phyloP scores from a whole-genome alignment of 2,113 vertebrate species.

The Pluvianellus socialis region DNA sequence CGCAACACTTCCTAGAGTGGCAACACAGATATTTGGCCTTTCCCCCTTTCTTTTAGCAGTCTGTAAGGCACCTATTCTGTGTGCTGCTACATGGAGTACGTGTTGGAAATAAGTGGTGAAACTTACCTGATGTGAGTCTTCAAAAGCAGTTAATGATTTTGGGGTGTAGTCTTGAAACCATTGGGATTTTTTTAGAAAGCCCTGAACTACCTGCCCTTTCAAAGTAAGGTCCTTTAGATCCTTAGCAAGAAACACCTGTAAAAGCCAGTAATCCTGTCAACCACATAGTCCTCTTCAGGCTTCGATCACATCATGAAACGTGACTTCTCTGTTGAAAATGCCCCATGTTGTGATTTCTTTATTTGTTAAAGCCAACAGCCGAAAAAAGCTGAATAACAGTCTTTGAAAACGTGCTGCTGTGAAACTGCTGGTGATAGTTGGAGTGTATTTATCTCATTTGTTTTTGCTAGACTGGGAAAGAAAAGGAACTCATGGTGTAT shows the following conservation, averaged over 20 bases:
- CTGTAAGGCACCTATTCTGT: background rate
- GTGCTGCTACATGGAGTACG: background rate
- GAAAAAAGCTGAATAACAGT: background rate
- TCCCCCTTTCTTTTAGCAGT: background rate
- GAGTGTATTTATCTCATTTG: background rate
- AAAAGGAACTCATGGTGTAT: background rate
- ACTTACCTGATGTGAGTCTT: background rate
- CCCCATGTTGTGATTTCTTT: background rate
- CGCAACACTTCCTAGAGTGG: background rate
- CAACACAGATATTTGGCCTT: background rate
- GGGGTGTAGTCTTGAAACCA: background rate
- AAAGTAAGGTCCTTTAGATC: background rate
- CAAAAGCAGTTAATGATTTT: background rate
- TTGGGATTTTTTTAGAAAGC: background rate
- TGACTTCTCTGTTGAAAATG: background rate
- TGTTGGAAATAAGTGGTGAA: background rate
- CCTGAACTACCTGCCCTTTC: background rate
- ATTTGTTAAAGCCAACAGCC: background rate
- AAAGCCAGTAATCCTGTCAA: background rate
- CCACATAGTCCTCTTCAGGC: background rate
- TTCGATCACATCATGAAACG: accelerated
- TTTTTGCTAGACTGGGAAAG: background rate
- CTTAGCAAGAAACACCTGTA: background rate
- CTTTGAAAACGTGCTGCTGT: background rate
- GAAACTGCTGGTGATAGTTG: background rate